These are phyloP conservation scores for Lingula anatina DNA, from an alignment of 2,888 invertebrate genomes.

Conservation along the genomic window DNA sequence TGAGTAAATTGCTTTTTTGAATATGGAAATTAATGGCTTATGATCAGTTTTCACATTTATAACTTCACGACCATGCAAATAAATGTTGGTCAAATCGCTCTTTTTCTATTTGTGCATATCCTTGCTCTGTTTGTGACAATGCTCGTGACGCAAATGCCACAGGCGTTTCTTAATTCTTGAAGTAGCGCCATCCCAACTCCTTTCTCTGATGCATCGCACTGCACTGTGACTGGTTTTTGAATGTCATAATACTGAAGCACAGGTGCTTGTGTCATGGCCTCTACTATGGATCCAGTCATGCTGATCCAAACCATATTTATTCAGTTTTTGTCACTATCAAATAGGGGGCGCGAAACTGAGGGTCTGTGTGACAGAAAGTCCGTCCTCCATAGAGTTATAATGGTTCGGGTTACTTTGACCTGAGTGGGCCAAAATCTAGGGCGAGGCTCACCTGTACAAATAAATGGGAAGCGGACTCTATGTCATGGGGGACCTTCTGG, in stretches of 20 bases:
- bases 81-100: slow-evolving; percentile 15
- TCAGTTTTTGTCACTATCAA: no score
- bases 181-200: slow-evolving; percentile 13
- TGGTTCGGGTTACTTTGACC: no score
- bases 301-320: no score
- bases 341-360: no score
- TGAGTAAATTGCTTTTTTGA: slow-evolving; percentile 11
- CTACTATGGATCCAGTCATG: no score
- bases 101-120: slow-evolving; percentile 19
- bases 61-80: slow-evolving; percentile 9
- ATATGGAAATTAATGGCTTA: slow-evolving; percentile 14
- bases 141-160: slow-evolving; percentile 14
- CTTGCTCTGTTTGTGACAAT: slow-evolving; percentile 9
- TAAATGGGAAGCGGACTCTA: no score
- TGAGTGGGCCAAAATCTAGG: no score
- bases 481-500: no score
- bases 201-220: slow-evolving; percentile 10
- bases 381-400: no score
- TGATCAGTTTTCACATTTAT: slow-evolving; percentile 13
- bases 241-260: slow-evolving; percentile 11
- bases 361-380: no score
- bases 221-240: slow-evolving; percentile 10
- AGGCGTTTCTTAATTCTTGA: slow-evolving; percentile 16
- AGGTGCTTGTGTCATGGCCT: slow-evolving; percentile 5
- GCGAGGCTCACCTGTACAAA: no score